phyloP scores from a whole-genome alignment of 1,140 invertebrate genomes.

The Drosophila neocordata region DNA sequence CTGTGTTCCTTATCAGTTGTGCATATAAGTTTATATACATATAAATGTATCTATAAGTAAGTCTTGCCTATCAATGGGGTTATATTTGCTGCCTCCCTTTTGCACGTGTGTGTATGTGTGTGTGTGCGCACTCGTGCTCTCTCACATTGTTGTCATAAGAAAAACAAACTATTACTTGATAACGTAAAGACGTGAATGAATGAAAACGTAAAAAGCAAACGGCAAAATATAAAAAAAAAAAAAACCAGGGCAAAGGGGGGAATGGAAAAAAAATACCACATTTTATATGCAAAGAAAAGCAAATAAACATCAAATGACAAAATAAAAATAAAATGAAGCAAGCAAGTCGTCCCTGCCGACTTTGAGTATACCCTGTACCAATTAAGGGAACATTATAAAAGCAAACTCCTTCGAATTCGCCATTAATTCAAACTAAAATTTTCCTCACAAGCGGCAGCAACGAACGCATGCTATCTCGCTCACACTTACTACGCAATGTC shows the following conservation, averaged over 20 bases:
- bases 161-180: slow-evolving; percentile 47
- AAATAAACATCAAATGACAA: slow-evolving; percentile 21
- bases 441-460: too few species aligned
- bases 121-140: slow-evolving; percentile 44
- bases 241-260: background rate
- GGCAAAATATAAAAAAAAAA: slow-evolving; percentile 16
- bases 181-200: slow-evolving; percentile 62
- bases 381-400: too few species aligned
- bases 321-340: too few species aligned
- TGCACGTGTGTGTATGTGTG: background rate
- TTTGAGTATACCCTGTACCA: too few species aligned
- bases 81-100: slow-evolving; percentile 26
- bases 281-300: slow-evolving; percentile 5
- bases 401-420: too few species aligned
- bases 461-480: too few species aligned
- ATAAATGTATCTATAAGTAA: slow-evolving; percentile 25
- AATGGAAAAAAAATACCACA: background rate
- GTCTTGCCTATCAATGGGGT: slow-evolving; percentile 64
- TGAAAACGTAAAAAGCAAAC: slow-evolving; percentile 55
- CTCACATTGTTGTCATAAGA: slow-evolving; percentile 45
- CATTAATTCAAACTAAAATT: too few species aligned
- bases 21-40: slow-evolving; percentile 29
- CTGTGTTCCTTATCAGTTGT: background rate
- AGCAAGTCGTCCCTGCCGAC: too few species aligned
- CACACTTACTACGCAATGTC: too few species aligned